A percentile compares a stretch with the other conserved stretches of the same genome.
Conservation (phyloP, 1,140 invertebrate species). For the Acyrthosiphon pisum region DNA sequence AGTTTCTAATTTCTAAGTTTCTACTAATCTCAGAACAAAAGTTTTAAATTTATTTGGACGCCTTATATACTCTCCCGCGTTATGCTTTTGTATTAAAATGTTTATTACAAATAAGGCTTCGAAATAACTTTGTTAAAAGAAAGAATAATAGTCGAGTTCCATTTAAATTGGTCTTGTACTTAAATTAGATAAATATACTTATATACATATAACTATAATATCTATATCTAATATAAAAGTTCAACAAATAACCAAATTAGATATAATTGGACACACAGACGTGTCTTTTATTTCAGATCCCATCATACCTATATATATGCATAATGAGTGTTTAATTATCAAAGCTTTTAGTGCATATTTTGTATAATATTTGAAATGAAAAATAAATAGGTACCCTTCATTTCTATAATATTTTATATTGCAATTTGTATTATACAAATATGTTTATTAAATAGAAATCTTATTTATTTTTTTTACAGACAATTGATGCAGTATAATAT, state of each 20-base stretch:
- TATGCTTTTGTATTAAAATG: background rate
- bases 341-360: background rate
- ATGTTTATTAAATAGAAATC: background rate
- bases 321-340: background rate
- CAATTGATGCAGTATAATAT: background rate
- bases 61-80: background rate
- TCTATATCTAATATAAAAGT: background rate
- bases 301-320: background rate
- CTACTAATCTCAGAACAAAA: background rate
- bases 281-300: background rate
- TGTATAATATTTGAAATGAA: background rate
- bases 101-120: background rate
- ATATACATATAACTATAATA: background rate
- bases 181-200: background rate
- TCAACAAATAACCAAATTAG: background rate
- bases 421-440: background rate
- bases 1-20: conserved; percentile 25
- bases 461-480: background rate
- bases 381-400: background rate
- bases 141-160: background rate
- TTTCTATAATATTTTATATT: background rate
- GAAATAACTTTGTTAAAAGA: background rate
- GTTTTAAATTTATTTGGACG: conserved; percentile 19
- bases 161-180: conserved; percentile 17
- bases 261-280: background rate